These are phyloP conservation scores for Megalops atlanticus DNA, from an alignment of 2,113 vertebrate species.

Conservation along the genomic window DNA sequence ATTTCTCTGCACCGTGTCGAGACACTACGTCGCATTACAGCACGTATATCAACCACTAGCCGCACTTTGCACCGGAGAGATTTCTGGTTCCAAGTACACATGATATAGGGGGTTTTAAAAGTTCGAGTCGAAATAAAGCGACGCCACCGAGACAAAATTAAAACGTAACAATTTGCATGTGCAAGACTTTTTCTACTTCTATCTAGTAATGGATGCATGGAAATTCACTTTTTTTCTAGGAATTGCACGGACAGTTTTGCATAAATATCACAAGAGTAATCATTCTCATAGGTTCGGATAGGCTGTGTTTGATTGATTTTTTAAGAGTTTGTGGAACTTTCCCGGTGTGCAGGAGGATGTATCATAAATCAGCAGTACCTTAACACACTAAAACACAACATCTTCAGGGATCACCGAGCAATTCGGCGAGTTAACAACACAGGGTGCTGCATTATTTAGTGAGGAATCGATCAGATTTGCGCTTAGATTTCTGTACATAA, in stretches of 20 bases:
- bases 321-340: neutral
- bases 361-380: neutral
- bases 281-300: no score
- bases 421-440: neutral
- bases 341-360: no score
- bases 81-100: slow-evolving; percentile 19
- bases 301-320: no score
- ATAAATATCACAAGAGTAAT: no score
- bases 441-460: neutral
- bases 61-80: slow-evolving; percentile 31
- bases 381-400: neutral
- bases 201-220: neutral
- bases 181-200: neutral
- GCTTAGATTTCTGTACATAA: neutral
- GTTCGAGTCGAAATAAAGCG: neutral
- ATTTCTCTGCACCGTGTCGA: slow-evolving; percentile 60
- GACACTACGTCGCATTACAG: slow-evolving; percentile 49
- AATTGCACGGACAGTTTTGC: no score
- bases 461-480: neutral
- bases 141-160: neutral
- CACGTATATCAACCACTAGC: slow-evolving; percentile 46
- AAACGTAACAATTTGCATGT: neutral
- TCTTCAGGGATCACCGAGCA: neutral
- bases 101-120: slow-evolving; percentile 28
- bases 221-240: neutral